Conservation (phyloP, 1,140 invertebrate genomes). For the Brachionus manjavacas region DNA sequence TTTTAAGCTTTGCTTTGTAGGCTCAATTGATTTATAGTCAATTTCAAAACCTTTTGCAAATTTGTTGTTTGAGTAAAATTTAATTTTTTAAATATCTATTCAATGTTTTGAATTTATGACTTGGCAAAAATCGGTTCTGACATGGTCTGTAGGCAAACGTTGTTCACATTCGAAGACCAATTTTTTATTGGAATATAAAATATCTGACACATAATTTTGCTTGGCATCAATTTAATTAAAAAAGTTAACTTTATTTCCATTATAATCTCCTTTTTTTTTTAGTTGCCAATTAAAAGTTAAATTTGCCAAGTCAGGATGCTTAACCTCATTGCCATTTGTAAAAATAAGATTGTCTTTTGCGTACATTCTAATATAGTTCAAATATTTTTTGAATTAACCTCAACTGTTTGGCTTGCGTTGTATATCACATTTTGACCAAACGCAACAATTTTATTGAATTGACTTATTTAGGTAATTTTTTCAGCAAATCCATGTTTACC, state of each 20-base stretch:
- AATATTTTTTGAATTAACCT: background rate
- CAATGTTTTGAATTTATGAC: background rate
- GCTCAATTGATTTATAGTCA: background rate
- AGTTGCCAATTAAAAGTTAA: background rate
- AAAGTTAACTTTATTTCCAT: constrained; percentile 12
- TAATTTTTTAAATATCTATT: background rate
- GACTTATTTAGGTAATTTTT: background rate
- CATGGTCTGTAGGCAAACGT: background rate
- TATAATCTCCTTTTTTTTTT: background rate
- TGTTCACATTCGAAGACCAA: constrained; percentile 1
- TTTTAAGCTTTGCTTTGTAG: background rate
- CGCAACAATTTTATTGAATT: background rate
- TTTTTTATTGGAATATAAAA: background rate
- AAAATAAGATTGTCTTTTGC: background rate
- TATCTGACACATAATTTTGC: background rate
- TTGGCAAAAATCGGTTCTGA: background rate
- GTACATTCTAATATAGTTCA: background rate
- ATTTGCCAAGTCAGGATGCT: background rate
- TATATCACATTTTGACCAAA: constrained; percentile 6
- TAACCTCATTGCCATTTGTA: background rate
- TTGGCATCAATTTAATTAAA: background rate
- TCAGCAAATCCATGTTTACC: background rate
- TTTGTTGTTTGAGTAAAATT: background rate
- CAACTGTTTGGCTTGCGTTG: background rate
- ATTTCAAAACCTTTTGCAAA: background rate